Evolutionary conservation across 2,113 vertebrate species (phyloP), one percentile per base, ranked within the genome.

Genomic region (Cephalopterus ornatus): DNA sequence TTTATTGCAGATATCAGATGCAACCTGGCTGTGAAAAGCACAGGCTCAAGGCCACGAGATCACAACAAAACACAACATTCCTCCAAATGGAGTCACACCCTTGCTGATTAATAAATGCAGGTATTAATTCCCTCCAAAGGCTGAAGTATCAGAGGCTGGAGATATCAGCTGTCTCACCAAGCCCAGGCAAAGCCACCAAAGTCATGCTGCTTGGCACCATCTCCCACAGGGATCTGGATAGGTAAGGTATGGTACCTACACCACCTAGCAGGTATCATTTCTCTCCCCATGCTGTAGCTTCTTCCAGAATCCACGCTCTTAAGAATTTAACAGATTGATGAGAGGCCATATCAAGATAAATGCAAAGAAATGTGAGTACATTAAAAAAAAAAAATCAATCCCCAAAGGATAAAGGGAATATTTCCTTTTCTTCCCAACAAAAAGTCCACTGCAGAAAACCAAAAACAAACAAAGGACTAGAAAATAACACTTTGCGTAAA

Each of bases 311-410:
- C 35, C 8, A 23, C 8, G 26, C 27, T 62, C 12, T 53, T 47
- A 47, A 89, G 27, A 88, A 77, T 42, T 66, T n/a, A 80, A 56
- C 19, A 74, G 24, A 53, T 11, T 26, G 17, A 52, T 33, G 46
- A 50, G 2, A 65, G 9, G 8, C 39, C 5, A 2, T 42, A 75
- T 19, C 16, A 61, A 92, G n/a, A 78, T 6, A 82, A 12, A 20
- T 3, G 3, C 23, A 33, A 92, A 89, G 17, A 76, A 15, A 68
- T 20, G 24, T 0, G 0, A 81, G 11, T 5, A 70, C 9, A 14
- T 49, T 49, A 8, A 4, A 24, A n/a, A 28, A n/a, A 33, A 37
- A 12, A 35, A 9, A 24, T 9, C 6, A n/a, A 68, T 33, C 4
- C 18, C 16, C 27, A 66, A 82, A 78, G 9, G 6, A 8, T 46